Conservation (phyloP, 2,113 vertebrate genomes). For the Lepidothrix coronata region DNA sequence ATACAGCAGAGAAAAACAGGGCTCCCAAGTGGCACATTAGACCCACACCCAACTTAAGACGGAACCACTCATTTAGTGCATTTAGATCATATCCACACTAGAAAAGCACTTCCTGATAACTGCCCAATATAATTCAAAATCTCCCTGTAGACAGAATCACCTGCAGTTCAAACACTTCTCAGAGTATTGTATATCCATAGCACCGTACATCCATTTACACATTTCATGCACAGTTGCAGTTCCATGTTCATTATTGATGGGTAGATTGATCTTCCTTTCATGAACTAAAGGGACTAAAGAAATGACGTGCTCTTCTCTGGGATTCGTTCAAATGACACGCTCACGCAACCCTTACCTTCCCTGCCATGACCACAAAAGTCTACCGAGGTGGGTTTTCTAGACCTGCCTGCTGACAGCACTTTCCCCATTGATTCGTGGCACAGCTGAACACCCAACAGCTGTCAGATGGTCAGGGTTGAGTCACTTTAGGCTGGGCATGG, state of each 20-base stretch:
- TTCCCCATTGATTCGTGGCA: accelerated
- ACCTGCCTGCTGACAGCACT: accelerated
- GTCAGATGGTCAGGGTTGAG: neutral
- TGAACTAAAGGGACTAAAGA: neutral
- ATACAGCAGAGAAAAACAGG: neutral
- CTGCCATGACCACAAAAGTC: neutral
- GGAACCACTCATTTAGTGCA: neutral
- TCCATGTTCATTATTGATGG: neutral
- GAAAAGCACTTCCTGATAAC: neutral
- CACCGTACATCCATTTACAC: neutral
- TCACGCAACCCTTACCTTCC: accelerated
- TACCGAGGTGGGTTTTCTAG: neutral
- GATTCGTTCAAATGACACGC: neutral
- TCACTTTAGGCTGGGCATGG: neutral
- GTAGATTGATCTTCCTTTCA: neutral
- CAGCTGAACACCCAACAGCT: neutral
- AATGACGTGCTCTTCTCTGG: neutral
- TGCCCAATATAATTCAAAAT: neutral
- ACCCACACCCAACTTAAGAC: neutral
- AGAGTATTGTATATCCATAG: neutral
- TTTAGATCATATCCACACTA: neutral
- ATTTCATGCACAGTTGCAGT: neutral
- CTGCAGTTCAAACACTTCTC: neutral
- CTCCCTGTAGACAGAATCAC: neutral
- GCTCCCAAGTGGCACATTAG: neutral